Evolutionary conservation across 2,113 vertebrate genomes (phyloP).

Genomic region (Eretmochelys imbricata): DNA sequence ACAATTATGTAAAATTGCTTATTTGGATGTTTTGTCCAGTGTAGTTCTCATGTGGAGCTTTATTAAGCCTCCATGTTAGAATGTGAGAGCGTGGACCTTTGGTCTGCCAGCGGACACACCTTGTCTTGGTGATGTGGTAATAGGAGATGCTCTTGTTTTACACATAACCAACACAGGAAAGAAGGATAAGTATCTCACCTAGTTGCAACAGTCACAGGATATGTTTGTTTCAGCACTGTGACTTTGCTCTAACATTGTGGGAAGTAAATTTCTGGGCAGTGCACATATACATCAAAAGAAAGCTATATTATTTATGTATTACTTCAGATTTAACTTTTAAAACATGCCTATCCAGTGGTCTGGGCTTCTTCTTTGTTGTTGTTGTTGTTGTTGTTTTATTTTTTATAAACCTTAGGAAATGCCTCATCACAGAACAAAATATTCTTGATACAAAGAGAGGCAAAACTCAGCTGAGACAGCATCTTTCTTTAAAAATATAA

Average conservation of each 20-base stretch:
- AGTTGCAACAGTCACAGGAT: background rate
- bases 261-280: background rate
- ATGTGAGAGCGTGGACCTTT: background rate
- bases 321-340: fast-evolving
- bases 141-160: background rate
- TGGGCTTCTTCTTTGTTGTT: fast-evolving
- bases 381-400: fast-evolving
- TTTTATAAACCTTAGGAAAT: background rate
- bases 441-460: fast-evolving
- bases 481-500: background rate
- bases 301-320: fast-evolving
- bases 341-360: fast-evolving
- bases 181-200: background rate
- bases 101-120: background rate
- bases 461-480: background rate
- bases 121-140: background rate
- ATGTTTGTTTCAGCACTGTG: background rate
- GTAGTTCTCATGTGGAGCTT: background rate
- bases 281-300: background rate
- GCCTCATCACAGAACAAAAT: fast-evolving
- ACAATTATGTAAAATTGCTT: background rate
- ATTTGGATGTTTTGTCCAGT: background rate
- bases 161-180: background rate
- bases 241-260: background rate
- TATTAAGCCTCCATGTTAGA: background rate